Evolutionary conservation across 1,140 invertebrate genomes (phyloP), one percentile per base, ranked within the genome.

Genomic region (Tetraneura akinire): DNA sequence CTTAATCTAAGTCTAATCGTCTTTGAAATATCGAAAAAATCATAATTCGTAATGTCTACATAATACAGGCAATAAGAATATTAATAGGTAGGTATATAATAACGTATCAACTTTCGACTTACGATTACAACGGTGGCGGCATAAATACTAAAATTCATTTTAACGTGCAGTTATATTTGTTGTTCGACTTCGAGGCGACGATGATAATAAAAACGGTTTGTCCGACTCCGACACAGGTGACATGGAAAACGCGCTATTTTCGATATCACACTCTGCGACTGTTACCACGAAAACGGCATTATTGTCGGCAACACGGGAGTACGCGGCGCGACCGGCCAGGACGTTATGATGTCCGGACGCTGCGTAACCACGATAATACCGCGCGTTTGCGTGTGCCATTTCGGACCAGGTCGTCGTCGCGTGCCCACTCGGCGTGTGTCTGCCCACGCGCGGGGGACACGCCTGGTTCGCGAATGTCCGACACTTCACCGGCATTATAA

Each of bases 401-500:
- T 71, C 68, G 68, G 23, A 51, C 68, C 47, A 9, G 21, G 60
- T 32, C n/a, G 66, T 68, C 66, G 66, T 68, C 68, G 68, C 45
- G 68, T 71, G 68, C 68, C 68, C 68, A 71, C 68, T 71, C 68
- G 68, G 16, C 26, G 68, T 37, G 8, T 49, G 13, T 71, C 68
- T 51, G 68, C 68, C 68, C 68, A 71, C 68, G 47, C 68, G 47
- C 23, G 68, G 68, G 23, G 68, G 68, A 45, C 68, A 71, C 68
- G 47, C 68, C 68, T 23, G 23, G 68, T 51, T 49, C 47, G 68
- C 68, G 68, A 71, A 71, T 71, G 68, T 71, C 68, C 68, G 47
- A 29, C 47, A 51, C 68, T 47, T 42, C 42, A 21, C 10, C 10
- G 68, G 42, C 49, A 49, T n/a, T n/a, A n/a, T n/a, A n/a, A n/a